Evolutionary conservation across 2,113 vertebrate genomes (phyloP), one percentile per base, ranked within the genome.

Genomic region (Eublepharis macularius): DNA sequence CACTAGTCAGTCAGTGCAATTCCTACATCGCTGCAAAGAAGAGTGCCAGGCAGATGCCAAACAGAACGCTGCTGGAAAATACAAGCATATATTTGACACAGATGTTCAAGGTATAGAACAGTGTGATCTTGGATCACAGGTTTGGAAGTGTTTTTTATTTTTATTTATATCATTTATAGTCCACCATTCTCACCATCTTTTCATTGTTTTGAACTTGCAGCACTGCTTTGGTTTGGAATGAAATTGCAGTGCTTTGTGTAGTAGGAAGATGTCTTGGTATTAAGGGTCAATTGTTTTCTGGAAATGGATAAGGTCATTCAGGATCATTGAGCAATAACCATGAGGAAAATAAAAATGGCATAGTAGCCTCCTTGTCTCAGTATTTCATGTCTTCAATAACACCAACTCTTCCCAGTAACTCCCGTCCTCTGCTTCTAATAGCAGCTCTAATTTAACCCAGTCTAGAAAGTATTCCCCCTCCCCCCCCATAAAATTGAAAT

Each of bases 1-100:
- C 96, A 0, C 95, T 99, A 78, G 97, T 99, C 75, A 86, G 96
- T 87, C 98, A 97, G 86, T 97, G 97, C 94, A 99, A 99, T 96
- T 97, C 96, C 76, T 99, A 99, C 91, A 96, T 98, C 78, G 98
- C 98, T 3, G 83, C 93, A 83, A 97, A 96, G 93, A 99, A 99
- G 93, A 95, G 93, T 2, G 86, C 93, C 68, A 96, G 97, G 81
- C 94, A 97, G 87, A 81, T 83, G 82, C 97, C 98, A 85, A 99
- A 97, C 94, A 97, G 97, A 47, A 90, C 95, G 76, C 96, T 99
- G 88, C 82, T 99, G 92, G 92, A 96, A 89, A 96, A 92, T 90
- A 72, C 99, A 45, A 96, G 98, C 1, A 49, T 66, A 9, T 99
- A 98, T 93, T 97, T 99, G 88, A 99, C 98, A 11, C 91, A 89